Base-by-base conservation (phyloP, 2,113 vertebrate genomes). In the Pheucticus melanocephalus region DNA sequence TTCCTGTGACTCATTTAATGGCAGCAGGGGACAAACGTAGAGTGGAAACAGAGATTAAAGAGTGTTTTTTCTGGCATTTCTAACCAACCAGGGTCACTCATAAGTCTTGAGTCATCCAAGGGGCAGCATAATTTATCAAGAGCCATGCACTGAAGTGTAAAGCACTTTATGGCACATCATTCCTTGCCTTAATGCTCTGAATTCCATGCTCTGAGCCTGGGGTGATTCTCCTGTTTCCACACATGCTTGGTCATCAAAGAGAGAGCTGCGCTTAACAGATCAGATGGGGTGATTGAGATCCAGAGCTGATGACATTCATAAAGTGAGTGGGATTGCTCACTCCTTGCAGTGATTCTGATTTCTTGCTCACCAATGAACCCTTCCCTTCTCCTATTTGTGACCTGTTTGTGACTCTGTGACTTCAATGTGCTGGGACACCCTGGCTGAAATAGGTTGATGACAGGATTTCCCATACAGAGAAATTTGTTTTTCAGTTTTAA, bases 351-450 rank as follows among this genome's bases (percentile, higher is more conserved):
- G 9, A 39, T 86, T 69, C 30, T 60, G 70, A 30, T 6, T 53
- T 10, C 42, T 83, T 80, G 9, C 22, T 60, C 24, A 54, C 12
- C 16, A 28, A 2, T 4, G 5, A 54, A 5, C 15, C 25, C 4
- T 54, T 47, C 31, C 33, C 50, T 63, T 80, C 33, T 59, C 24
- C 17, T 12, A 8, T 14, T 72, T 45, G 7, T 16, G 54, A 5
- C 1, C 0, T 31, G 21, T n/a, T n/a, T 3, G 13, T 48, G 39
- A 16, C 15, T 11, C n/a, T 48, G n/a, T 20, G 5, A 3, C 22
- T 51, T 56, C 77, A 44, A 6, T 31, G 31, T 59, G 6, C 13
- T 48, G 47, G 18, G 39, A 47, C 44, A 39, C 1, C 6, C 15
- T 42, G 53, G 30, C 7, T 77, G 75, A 80, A 65, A 63, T 11